These are phyloP conservation scores for Echinarachnius parma DNA, from an alignment of 53 echinoderm and acorn worm genomes.

Conservation along the genomic window DNA sequence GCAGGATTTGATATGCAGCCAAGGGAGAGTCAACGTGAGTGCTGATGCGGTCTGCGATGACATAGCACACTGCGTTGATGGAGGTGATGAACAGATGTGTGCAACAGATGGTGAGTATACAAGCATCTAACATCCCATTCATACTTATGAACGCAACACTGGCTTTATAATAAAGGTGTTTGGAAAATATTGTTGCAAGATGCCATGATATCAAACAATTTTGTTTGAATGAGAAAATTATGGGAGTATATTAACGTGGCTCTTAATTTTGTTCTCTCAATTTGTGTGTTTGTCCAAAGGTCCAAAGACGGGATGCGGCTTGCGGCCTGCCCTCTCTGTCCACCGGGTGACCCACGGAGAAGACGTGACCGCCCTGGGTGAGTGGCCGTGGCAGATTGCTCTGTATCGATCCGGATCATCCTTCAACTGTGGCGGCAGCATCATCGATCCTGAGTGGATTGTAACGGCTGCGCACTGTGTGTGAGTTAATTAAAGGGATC, in stretches of 20 bases:
- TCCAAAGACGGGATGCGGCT: conserved; percentile 14
- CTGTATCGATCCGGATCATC: neutral
- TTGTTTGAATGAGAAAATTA: too few relatives aligned
- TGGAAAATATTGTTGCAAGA: too few relatives aligned
- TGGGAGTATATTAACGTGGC: too few relatives aligned
- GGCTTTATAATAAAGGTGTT: too few relatives aligned
- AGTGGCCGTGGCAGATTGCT: conserved; percentile 31
- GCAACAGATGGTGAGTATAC: too few relatives aligned
- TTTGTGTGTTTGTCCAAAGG: too few relatives aligned
- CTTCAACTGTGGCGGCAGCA: conserved; percentile 34
- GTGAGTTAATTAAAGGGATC: neutral
- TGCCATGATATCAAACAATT: too few relatives aligned
- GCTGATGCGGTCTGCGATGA: neutral
- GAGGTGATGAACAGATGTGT: neutral
- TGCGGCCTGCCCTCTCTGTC: conserved; percentile 22
- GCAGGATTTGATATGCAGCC: neutral
- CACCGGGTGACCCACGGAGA: conserved; percentile 39
- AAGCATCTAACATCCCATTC: too few relatives aligned
- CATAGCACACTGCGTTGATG: conserved; percentile 1
- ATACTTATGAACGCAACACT: too few relatives aligned
- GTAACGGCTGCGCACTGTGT: conserved; percentile 44
- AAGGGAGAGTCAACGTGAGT: neutral
- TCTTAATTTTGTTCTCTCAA: too few relatives aligned
- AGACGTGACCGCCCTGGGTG: conserved; percentile 22
- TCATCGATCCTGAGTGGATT: conserved; percentile 30